phyloP scores from a whole-genome alignment of 2,113 vertebrate genomes.

The Ginglymostoma cirratum region DNA sequence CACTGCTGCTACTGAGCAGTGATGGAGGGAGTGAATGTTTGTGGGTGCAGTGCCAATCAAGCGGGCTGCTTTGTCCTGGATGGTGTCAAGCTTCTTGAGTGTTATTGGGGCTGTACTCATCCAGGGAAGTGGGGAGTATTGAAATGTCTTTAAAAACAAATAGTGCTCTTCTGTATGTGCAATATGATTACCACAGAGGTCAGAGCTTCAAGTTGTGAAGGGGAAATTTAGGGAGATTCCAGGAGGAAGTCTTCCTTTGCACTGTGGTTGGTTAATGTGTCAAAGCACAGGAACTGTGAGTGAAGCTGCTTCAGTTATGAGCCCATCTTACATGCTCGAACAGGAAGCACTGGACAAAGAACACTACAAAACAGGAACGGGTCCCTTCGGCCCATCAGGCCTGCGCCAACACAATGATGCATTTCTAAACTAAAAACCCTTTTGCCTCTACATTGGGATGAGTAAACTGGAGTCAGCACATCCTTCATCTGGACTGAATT shows the following conservation, averaged over 20 bases:
- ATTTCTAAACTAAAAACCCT: too few species aligned
- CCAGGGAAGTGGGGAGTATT: too few species aligned
- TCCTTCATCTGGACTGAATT: neutral
- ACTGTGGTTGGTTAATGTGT: neutral
- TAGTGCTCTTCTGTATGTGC: neutral
- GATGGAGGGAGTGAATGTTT: too few species aligned
- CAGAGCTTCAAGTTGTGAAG: neutral
- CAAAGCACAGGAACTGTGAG: neutral
- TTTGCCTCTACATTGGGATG: neutral
- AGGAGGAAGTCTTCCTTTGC: neutral
- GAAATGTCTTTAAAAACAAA: neutral
- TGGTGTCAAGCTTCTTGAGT: too few species aligned
- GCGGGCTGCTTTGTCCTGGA: too few species aligned
- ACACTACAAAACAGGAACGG: too few species aligned
- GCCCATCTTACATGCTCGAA: neutral
- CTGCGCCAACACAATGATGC: too few species aligned
- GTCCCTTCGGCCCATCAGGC: too few species aligned
- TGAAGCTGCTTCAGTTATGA: neutral
- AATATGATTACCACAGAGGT: neutral
- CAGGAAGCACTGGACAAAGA: neutral
- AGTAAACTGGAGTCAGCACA: neutral
- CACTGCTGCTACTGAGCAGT: too few species aligned
- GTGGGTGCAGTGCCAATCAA: too few species aligned
- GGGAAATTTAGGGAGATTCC: neutral
- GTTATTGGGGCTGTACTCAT: too few species aligned